These are phyloP conservation scores for Drosophila ercepeae DNA, from an alignment of 1,140 invertebrate genomes.

Conservation along the genomic window DNA sequence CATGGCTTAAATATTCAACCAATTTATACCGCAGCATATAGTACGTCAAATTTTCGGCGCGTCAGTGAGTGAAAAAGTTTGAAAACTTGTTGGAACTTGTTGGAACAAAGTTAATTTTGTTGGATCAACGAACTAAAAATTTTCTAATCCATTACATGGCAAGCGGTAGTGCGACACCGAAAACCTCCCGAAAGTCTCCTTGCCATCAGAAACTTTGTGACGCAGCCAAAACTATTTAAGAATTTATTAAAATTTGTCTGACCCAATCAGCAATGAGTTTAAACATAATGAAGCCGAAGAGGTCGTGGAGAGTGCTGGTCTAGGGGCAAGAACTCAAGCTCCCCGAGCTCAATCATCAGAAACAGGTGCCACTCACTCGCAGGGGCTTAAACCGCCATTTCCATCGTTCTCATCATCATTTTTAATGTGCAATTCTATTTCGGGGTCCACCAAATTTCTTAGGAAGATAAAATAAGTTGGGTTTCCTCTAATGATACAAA, in stretches of 20 bases:
- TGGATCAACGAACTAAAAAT: slow-evolving; percentile 6
- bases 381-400: slow-evolving; percentile 3
- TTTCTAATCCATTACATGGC: slow-evolving; percentile 46
- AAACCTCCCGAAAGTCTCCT: slow-evolving; percentile 29
- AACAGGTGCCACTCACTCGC: slow-evolving; percentile 18
- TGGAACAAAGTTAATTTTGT: slow-evolving; percentile 39
- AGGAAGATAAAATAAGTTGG: slow-evolving; percentile 21
- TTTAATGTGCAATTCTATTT: slow-evolving; percentile 67
- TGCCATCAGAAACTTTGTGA: slow-evolving; percentile 8
- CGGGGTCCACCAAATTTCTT: slow-evolving; percentile 17
- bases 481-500: slow-evolving; percentile 13
- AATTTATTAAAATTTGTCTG: slow-evolving; percentile 56
- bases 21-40: slow-evolving; percentile 11
- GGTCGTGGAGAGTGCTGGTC: slow-evolving; percentile 23
- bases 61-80: slow-evolving; percentile 13
- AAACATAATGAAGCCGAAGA: slow-evolving; percentile 32
- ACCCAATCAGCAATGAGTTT: slow-evolving; percentile 51
- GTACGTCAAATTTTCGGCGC: slow-evolving; percentile 24
- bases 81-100: slow-evolving; percentile 16
- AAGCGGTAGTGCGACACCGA: slow-evolving; percentile 13
- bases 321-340: slow-evolving; percentile 6
- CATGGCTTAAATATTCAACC: slow-evolving; percentile 33
- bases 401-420: slow-evolving; percentile 47
- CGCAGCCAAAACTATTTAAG: slow-evolving; percentile 48
- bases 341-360: slow-evolving; percentile 2